phyloP scores from a whole-genome alignment of 2,888 invertebrate genomes.

The Caradrina kadenii region DNA sequence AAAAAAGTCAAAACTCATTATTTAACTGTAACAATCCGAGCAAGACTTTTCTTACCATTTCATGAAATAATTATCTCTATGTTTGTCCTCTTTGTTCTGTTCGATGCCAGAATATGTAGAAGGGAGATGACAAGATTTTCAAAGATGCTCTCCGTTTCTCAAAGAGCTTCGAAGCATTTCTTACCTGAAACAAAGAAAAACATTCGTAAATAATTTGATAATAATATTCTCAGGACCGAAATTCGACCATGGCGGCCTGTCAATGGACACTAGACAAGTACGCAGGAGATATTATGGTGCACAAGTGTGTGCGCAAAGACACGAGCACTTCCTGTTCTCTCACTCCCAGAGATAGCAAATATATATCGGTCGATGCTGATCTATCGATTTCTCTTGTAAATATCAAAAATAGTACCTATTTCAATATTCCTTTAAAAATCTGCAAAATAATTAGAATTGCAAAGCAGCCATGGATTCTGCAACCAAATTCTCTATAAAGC shows the following conservation, averaged over 20 bases:
- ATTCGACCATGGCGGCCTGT: too few species aligned
- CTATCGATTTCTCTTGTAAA: too few species aligned
- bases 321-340: too few species aligned
- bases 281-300: too few species aligned
- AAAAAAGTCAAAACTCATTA: too few species aligned
- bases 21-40: too few species aligned
- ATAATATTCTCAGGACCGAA: too few species aligned
- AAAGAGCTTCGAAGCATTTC: background rate
- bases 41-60: background rate
- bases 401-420: too few species aligned
- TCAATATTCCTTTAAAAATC: background rate
- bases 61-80: background rate
- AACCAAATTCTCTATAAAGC: background rate
- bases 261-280: too few species aligned
- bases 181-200: slow-evolving; percentile 60
- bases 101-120: background rate
- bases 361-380: too few species aligned
- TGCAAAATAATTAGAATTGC: slow-evolving; percentile 16
- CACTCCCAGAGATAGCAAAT: too few species aligned
- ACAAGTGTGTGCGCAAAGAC: too few species aligned
- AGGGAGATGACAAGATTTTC: background rate
- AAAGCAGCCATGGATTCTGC: background rate
- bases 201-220: background rate
- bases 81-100: background rate
- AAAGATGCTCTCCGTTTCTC: background rate